phyloP scores from a whole-genome alignment of 1,140 invertebrate genomes.

The Camponotus pennsylvanicus region DNA sequence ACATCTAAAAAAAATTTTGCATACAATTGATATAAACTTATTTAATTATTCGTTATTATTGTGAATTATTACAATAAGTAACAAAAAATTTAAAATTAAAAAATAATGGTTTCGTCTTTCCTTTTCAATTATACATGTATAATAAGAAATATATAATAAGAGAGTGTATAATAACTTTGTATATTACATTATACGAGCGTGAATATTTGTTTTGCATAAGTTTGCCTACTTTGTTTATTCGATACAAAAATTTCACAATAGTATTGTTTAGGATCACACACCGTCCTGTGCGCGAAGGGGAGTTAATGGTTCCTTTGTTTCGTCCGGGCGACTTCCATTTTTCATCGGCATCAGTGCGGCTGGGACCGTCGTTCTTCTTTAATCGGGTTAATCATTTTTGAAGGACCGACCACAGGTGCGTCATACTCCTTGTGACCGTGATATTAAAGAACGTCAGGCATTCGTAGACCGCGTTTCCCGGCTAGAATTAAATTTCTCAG shows the following conservation, averaged over 20 bases:
- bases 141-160: neutral
- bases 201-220: neutral
- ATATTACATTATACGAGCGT: neutral
- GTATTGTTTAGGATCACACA: neutral
- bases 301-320: slow-evolving; percentile 79
- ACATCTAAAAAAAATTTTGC: neutral
- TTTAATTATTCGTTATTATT: neutral
- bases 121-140: neutral
- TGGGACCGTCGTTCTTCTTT: slow-evolving; percentile 41
- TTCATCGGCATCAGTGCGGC: slow-evolving; percentile 73
- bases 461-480: slow-evolving; percentile 48
- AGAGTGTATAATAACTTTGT: neutral
- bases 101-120: neutral
- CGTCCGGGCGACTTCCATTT: slow-evolving; percentile 74
- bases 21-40: neutral
- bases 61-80: neutral
- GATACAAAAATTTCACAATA: neutral
- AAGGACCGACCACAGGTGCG: slow-evolving; percentile 78
- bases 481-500: slow-evolving; percentile 75
- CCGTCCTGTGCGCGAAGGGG: slow-evolving; percentile 26
- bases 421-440: slow-evolving; percentile 63
- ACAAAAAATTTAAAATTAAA: neutral
- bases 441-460: slow-evolving; percentile 67
- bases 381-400: slow-evolving; percentile 81
- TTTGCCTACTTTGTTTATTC: slow-evolving; percentile 4